Evolutionary conservation across 2,888 invertebrate species (phyloP), one percentile per base, ranked within the genome.

Genomic region (Drosophila subquinaria): DNA sequence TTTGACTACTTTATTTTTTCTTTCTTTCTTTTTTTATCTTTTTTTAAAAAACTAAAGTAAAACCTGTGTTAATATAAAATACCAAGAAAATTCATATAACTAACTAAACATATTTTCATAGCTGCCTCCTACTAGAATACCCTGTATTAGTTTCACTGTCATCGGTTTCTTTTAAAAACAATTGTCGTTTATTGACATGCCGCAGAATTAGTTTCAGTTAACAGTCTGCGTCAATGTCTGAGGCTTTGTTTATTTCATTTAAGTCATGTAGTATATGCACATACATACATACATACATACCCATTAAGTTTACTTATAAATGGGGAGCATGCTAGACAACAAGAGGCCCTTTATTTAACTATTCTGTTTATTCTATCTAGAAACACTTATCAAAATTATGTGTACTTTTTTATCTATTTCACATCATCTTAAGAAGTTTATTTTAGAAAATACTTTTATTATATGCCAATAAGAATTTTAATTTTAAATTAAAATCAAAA

Each of bases 141-240:
- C 53, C 55, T 61, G 42, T 52, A 27, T 11, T 5, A 3, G 33
- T 11, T 45, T 20, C 43, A 33, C 17, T 20, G 30, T 6, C 53
- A 40, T 50, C 6, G 20, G 45, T 30, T n/a, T n/a, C 33, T 47
- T 13, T 61, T 38, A 51, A 61, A 55, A 13, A 13, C 55, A 55
- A 55, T 20, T n/a, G 20, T 13, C 33, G 42, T 40, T 50, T 57
- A 51, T 67, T 52, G 38, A 52, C 27, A 27, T 17, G 36, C 30
- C 38, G 50, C 42, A 23, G 42, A 48, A 40, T 53, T 48, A 40
- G 30, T 53, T 53, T 33, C 20, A 56, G 20, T 51, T 27, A 51
- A 40, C 51, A 17, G 17, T 36, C 50, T 72, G 57, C 63, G 68
- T 68, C 72, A 82, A 48, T 51, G 59, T 10, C 66, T 38, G 56